Base-by-base conservation (phyloP, 2,113 vertebrate species). In the Gallinago jamesoni region DNA sequence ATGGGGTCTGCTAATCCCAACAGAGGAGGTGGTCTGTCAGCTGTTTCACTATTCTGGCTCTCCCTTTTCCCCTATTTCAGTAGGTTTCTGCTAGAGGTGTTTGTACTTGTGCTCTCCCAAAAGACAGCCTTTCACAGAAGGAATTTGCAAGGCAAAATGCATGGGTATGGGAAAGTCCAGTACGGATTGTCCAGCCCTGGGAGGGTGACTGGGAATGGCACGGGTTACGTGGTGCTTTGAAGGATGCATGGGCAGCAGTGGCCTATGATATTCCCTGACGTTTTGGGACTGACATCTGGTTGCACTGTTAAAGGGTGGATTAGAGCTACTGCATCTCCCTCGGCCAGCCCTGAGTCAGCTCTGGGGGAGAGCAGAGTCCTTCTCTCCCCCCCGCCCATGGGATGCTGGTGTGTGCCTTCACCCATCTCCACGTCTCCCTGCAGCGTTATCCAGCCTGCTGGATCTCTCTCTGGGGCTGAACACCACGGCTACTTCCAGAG, bases 221-320 rank as follows among this genome's bases (percentile, higher is more conserved):
- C 0, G 2, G n/a, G 43, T 70, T 52, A 17, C 21, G 21, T 0
- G 5, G 50, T 25, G 57, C 52, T 45, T 18, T n/a, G 78, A 19
- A 55, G 67, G 59, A 16, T 67, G 73, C 39, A 4, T 1, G 39
- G 60, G 17, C 59, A 28, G 52, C 7, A 31, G 52, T 17, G 64
- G 35, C 45, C 72, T 14, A 0, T 7, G 78, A 17, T 66, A 23
- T 16, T 59, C 78, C 57, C 41, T 43, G 74, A 30, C 10, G 9
- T 23, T 73, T 73, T 55, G 59, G 52, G 55, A 21, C 2, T 16
- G 59, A 30, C 21, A 10, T 35, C 67, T 45, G 60, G 20, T 21
- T 68, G 78, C 39, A 33, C 1, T 5, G 47, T 45, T 50, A 33
- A 15, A 39, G 66, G 70, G 16, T 28, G 25, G 18, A 11, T 59